Evolutionary conservation across 2,113 vertebrate genomes (phyloP).

Genomic region (Sorex fumeus): DNA sequence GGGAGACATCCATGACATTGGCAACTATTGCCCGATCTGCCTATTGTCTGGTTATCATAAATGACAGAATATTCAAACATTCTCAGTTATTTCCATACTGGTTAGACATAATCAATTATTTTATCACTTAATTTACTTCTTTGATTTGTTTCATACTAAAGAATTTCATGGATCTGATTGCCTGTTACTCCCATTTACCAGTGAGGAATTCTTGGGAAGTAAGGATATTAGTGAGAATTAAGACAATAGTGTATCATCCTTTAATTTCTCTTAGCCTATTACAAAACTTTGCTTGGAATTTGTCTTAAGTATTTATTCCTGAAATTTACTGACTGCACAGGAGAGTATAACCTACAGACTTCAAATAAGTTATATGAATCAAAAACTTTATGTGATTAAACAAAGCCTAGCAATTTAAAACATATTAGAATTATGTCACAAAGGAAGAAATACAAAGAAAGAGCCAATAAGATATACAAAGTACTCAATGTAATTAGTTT

Average conservation of each 20-base stretch:
- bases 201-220: background rate
- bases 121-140: constrained; percentile 51
- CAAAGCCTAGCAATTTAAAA: background rate
- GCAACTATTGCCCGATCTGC: too few relatives aligned
- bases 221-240: background rate
- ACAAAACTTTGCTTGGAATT: background rate
- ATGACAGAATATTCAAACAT: constrained; percentile 5
- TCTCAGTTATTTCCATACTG: background rate
- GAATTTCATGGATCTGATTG: constrained; percentile 17
- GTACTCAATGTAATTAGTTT: too few relatives aligned
- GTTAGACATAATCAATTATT: constrained; percentile 12
- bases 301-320: constrained; percentile 45
- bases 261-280: background rate
- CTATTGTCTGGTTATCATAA: too few relatives aligned
- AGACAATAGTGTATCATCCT: background rate
- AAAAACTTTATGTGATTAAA: constrained; percentile 32
- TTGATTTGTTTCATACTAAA: constrained; percentile 39
- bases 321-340: background rate
- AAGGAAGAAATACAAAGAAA: constrained; percentile 6
- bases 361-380: constrained; percentile 5
- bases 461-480: background rate
- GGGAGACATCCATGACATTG: too few relatives aligned
- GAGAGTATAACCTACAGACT: constrained; percentile 3
- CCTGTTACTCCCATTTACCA: background rate
- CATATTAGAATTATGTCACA: constrained; percentile 19